These are phyloP conservation scores for human DNA, from an alignment of 2,113 vertebrate genomes.

Conservation along the genomic window GRCh38 chr1:115327001-115327500, in stretches of 20 bases:
- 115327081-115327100: neutral
- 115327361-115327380: slow-evolving; percentile 14
- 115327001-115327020: neutral
- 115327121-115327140: neutral
- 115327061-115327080: neutral
- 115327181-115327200: neutral
- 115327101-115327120: neutral
- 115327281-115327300: neutral
- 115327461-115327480: slow-evolving; percentile 32
- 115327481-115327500: neutral
- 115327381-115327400: slow-evolving; percentile 67
- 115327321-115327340: neutral
- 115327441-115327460: slow-evolving; percentile 16
- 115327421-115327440: slow-evolving; percentile 21
- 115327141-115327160: neutral
- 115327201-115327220: neutral
- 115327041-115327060: neutral
- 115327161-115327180: neutral
- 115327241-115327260: neutral
- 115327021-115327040: neutral
- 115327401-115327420: slow-evolving; percentile 63
- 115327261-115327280: slow-evolving; percentile 29
- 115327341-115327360: slow-evolving; percentile 51
- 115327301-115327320: slow-evolving; percentile 2
- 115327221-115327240: neutral